These are phyloP conservation scores for Miichthys miiuy DNA, from an alignment of 2,797 vertebrate species.

Conservation along the genomic window DNA sequence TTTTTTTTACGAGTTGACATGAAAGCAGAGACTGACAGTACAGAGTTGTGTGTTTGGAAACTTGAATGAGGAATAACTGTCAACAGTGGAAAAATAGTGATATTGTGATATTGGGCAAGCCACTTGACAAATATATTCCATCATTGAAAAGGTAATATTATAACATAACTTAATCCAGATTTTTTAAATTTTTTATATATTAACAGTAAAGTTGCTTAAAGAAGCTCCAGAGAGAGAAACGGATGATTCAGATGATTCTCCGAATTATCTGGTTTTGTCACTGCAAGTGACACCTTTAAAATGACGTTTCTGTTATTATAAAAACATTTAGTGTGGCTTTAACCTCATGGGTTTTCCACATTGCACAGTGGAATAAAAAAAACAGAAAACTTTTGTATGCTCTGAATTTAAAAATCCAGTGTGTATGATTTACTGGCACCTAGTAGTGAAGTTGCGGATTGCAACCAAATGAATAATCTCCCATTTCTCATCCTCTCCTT, in stretches of 20 bases:
- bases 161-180: background rate
- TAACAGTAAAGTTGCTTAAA: background rate
- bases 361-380: no score
- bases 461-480: no score
- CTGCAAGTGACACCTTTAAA: background rate
- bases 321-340: background rate
- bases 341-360: background rate
- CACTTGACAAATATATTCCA: background rate
- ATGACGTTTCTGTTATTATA: background rate
- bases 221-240: background rate
- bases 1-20: slow-evolving; percentile 18
- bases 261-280: no score
- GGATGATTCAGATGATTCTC: background rate
- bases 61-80: background rate
- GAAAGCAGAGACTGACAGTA: slow-evolving; percentile 13
- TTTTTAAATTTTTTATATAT: background rate
- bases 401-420: no score
- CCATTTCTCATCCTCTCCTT: no score
- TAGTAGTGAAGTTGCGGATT: no score
- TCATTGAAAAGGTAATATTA: background rate
- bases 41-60: background rate
- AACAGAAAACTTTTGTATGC: background rate
- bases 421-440: no score
- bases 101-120: background rate
- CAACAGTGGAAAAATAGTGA: background rate